Percentiles rank a stretch among this genome's conserved stretches.
Conservation (phyloP, 2,113 vertebrate genomes). For the Oryzias melastigma region DNA sequence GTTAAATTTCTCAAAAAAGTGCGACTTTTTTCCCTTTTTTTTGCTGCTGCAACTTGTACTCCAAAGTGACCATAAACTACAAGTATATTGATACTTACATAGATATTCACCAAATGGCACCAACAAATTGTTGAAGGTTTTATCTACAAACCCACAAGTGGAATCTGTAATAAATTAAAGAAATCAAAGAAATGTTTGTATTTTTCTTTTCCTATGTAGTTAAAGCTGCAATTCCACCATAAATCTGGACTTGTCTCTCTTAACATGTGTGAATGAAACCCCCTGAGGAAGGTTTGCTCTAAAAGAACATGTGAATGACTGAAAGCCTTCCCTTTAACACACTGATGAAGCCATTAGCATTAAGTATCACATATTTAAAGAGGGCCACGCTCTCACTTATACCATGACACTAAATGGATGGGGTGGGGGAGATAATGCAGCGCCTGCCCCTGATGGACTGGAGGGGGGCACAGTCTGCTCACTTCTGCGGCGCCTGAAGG, state of each 20-base stretch:
- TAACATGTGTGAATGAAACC: not conserved
- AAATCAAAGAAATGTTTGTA: too few species aligned
- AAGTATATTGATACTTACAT: too few species aligned
- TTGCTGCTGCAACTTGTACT: too few species aligned
- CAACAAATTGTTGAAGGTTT: too few species aligned
- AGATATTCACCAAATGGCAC: too few species aligned
- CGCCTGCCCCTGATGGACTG: constrained; percentile 29
- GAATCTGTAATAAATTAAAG: too few species aligned
- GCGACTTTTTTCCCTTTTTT: too few species aligned
- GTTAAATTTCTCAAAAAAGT: too few species aligned
- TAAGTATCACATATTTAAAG: not conserved
- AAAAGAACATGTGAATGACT: not conserved
- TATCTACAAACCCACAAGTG: too few species aligned
- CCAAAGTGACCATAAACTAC: too few species aligned
- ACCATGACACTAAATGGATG: not conserved
- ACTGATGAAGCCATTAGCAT: not conserved
- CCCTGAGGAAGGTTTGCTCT: not conserved
- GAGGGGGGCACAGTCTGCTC: constrained; percentile 32
- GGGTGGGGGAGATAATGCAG: not conserved
- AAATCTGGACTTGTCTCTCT: not conserved
- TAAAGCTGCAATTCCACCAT: too few species aligned
- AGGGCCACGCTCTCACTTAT: not conserved
- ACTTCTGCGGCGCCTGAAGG: constrained; percentile 65
- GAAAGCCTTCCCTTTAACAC: not conserved
- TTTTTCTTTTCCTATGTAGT: too few species aligned